Conservation (phyloP, 2,797 vertebrate genomes). For the Meriones psammophilus region DNA sequence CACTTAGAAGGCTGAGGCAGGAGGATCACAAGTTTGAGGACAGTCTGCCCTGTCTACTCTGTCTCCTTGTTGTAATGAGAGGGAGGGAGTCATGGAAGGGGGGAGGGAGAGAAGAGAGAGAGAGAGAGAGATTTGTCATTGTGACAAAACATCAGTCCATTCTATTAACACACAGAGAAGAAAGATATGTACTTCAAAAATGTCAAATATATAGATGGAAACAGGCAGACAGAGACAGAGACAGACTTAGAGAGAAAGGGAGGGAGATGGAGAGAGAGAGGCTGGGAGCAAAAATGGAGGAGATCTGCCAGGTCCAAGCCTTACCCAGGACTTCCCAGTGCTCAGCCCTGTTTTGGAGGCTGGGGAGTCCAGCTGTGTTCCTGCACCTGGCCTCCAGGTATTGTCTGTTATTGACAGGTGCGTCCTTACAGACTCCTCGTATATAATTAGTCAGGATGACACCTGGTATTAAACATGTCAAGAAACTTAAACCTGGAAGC, state of each 20-base stretch:
- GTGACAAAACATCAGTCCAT: too few relatives aligned
- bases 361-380: neutral
- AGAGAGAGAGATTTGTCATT: too few relatives aligned
- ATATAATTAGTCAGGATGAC: neutral
- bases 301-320: neutral
- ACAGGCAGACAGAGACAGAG: too few relatives aligned
- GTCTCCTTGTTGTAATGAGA: neutral
- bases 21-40: neutral
- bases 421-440: neutral
- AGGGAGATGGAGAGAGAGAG: too few relatives aligned
- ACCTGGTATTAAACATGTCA: neutral
- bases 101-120: too few relatives aligned
- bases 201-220: too few relatives aligned
- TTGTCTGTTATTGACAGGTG: neutral
- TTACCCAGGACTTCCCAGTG: neutral
- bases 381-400: neutral
- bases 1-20: neutral
- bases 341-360: neutral
- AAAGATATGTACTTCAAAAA: too few relatives aligned
- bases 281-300: neutral
- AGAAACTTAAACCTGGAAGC: neutral
- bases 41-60: neutral
- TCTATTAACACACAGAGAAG: too few relatives aligned
- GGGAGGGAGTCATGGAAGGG: too few relatives aligned
- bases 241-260: too few relatives aligned